Evolutionary conservation across 2,113 vertebrate species (phyloP), one percentile per base, ranked within the genome.

Genomic region (Carassius gibelio): DNA sequence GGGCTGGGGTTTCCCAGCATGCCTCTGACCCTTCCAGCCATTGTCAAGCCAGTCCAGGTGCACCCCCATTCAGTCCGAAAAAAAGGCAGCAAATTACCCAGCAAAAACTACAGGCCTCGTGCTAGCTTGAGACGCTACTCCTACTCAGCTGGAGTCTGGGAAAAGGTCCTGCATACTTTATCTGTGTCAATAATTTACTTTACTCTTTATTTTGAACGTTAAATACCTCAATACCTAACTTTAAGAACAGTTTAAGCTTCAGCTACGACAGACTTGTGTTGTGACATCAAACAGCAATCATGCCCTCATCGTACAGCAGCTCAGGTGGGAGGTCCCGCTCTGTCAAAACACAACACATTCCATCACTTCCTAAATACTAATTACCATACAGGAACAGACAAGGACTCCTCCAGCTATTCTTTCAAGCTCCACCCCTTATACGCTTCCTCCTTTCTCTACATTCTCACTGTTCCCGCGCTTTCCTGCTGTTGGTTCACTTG

Each of bases 331-430:
- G 93, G 93, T 94, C 93, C 85, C 52, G 77, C 69, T 85, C 59
- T 91, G 91, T 92, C 85, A 38, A 61, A 92, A 91, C 92, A 86
- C 90, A 84, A 90, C 92, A 90, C 91, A 95, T 94, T 95, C 93
- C 94, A 92, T 93, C 92, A 94, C 93, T 94, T 94, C 92, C 93
- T 93, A 90, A 89, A 84, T 88, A 87, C 91, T 93, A 94, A 94
- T 95, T 94, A 94, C 88, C 92, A 94, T 93, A 92, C 89, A 92
- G 91, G 89, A 87, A 88, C 91, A 81, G 57, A 82, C 81, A 85
- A 62, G 75, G 76, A 79, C 79, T 84, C 81, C 91, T 90, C 86
- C 88, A 82, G 87, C 91, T 87, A 85, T 76, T 89, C 83, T 57
- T 90, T 87, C 45, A 23, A 14, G 23, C 81, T 34, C 84, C 77